These are phyloP conservation scores for Rhizomys pruinosus DNA, from an alignment of 2,113 vertebrate species.

Conservation along the genomic window DNA sequence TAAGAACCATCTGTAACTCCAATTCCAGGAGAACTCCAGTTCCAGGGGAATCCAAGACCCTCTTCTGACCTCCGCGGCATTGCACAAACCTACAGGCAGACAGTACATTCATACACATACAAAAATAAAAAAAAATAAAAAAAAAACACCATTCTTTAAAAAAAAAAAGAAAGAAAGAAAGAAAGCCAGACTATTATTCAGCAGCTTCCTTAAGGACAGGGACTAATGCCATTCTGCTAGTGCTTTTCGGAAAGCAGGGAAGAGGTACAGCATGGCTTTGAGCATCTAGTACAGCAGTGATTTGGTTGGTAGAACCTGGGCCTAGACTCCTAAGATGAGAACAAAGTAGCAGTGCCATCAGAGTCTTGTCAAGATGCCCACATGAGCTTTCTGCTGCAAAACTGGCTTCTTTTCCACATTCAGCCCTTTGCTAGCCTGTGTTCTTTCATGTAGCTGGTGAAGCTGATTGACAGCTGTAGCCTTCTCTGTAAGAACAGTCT, in stretches of 20 bases:
- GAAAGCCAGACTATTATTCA: neutral
- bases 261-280: neutral
- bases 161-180: no score
- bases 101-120: no score
- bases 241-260: neutral
- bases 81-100: no score
- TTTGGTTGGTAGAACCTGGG: neutral
- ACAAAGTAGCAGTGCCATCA: neutral
- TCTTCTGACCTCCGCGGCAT: no score
- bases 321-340: neutral
- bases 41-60: no score
- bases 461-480: neutral
- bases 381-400: neutral
- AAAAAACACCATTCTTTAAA: no score
- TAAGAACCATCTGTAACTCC: no score
- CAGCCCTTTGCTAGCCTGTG: neutral
- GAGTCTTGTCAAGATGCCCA: neutral
- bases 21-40: no score
- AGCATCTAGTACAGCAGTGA: neutral
- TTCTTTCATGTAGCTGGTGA: neutral
- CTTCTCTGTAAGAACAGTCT: neutral
- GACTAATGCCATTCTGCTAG: no score
- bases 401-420: neutral
- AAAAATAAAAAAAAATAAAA: no score
- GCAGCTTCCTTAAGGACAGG: neutral